Evolutionary conservation across 2,888 invertebrate species (phyloP), one percentile per base, ranked within the genome.

Genomic region (Ecliptopera silaceata): DNA sequence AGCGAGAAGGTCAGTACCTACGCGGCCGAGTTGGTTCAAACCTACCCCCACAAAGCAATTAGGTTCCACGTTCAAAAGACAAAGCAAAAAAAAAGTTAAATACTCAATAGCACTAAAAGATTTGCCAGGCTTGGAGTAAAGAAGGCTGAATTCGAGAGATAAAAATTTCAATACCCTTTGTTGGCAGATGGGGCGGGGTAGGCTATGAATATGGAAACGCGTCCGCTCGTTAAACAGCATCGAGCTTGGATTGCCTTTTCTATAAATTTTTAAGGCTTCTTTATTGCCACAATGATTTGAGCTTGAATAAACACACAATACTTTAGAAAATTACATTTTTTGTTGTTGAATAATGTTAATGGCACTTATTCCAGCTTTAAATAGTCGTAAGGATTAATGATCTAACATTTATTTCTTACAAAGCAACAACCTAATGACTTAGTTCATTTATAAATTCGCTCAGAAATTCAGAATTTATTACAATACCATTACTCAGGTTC

Each of bases 161-260:
- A 70, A 71, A 74, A 74, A 65, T 69, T 74, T 74, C 72, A 74
- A 73, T 74, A 70, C 59, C 48, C 64, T 61, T 71, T 69, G 72
- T 70, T 63, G 60, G 51, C 29, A 50, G 56, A 53, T 65, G 49
- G 59, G 34, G 56, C 48, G 47, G 57, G 48, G 59, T 50, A 22
- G 49, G 56, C 49, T 56, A 64, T 66, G 66, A 80, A 83, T 81
- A 79, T 66, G 73, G 72, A 75, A 82, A 66, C 72, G 69, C 49
- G 68, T 51, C 54, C 65, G 71, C 65, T 75, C 76, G 75, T 80
- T 75, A 75, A 74, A 73, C 59, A 68, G 65, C 70, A 58, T 58
- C 61, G 62, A 52, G 62, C 64, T 59, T 64, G 65, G 76, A 81
- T 80, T 79, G 77, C 72, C 66, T 74, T 70, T 67, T 61, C 56